Evolutionary conservation across 2,888 invertebrate genomes (phyloP), one percentile per base, ranked within the genome.

Genomic region (Tridacna gigas): DNA sequence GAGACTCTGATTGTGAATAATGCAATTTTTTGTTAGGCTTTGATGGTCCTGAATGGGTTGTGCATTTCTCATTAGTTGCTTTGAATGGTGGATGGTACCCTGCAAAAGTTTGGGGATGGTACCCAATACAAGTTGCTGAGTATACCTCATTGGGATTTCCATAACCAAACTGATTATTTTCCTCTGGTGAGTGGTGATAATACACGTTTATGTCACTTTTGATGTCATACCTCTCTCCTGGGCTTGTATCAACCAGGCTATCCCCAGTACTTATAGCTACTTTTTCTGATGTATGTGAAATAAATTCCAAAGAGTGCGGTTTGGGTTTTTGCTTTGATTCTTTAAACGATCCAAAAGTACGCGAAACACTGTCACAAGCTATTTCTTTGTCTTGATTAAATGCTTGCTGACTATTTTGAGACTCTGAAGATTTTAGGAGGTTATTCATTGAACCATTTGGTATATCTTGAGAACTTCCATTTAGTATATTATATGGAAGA

Each of bases 101-200:
- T 51, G 92, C 80, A 18, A 78, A 79, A 15, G 73, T 91, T 75
- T 92, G 75, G 18, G 86, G 93, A 2, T 92, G 93, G 85, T 93
- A 93, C 9, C 93, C 93, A 20, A 92, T 89, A 63, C 92, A 91
- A 45, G 90, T 92, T 48, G 91, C 90, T 13, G 92, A 92, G 79
- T 93, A 93, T 79, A 91, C 88, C 63, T 91, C 89, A 77, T 90
- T 90, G 15, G 91, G 90, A 81, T 91, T 89, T 67, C 90, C 90
- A 80, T 94, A 93, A 67, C 90, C 90, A 76, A 86, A 85, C 82
- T 93, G 93, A 60, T 88, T 91, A 22, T 86, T 88, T 51, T 92
- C 90, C 25, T 88, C 89, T 0, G 94, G 94, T 12, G 92, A 93
- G 85, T 93, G 92, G 45, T 89, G 85, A 51, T 86, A 83, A 78